Conservation (phyloP, 2,113 vertebrate species). For the Dermatemys mawii region DNA sequence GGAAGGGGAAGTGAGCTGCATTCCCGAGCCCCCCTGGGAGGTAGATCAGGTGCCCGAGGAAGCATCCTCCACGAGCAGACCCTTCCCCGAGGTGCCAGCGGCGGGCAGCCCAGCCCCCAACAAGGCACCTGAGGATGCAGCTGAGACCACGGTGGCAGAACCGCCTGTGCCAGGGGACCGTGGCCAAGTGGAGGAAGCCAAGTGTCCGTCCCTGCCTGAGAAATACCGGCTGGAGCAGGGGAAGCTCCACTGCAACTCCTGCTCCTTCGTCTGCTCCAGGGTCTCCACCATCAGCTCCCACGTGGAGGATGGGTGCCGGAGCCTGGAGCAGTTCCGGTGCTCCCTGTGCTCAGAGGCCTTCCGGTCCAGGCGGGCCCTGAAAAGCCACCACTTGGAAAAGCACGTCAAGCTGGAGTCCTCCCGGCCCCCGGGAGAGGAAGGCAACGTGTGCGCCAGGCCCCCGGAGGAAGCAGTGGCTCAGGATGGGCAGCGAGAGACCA, state of each 20-base stretch:
- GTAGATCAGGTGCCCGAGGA: background rate
- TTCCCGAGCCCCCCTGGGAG: background rate
- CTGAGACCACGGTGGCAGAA: background rate
- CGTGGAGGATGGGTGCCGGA: slow-evolving; percentile 76
- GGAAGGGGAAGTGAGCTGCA: background rate
- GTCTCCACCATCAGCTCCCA: slow-evolving; percentile 85
- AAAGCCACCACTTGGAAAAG: slow-evolving; percentile 34
- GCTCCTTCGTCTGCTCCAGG: slow-evolving; percentile 85
- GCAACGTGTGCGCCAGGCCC: accelerated
- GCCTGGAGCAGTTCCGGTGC: slow-evolving; percentile 50
- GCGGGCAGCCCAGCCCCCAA: background rate
- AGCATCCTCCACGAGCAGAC: background rate
- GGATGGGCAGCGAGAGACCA: background rate
- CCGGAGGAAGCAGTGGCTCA: background rate
- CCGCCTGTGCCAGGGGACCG: background rate
- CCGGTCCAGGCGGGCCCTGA: slow-evolving; percentile 56
- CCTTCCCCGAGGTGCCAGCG: background rate
- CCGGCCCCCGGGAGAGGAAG: accelerated
- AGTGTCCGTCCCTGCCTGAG: background rate
- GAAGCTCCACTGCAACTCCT: slow-evolving; percentile 86
- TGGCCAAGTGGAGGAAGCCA: background rate
- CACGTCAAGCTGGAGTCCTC: background rate
- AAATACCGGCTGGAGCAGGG: slow-evolving; percentile 77
- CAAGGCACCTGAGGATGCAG: background rate
- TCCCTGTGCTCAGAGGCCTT: slow-evolving; percentile 64